These are phyloP conservation scores for Acromyrmex heyeri DNA, from an alignment of 1,140 invertebrate genomes.

Conservation along the genomic window DNA sequence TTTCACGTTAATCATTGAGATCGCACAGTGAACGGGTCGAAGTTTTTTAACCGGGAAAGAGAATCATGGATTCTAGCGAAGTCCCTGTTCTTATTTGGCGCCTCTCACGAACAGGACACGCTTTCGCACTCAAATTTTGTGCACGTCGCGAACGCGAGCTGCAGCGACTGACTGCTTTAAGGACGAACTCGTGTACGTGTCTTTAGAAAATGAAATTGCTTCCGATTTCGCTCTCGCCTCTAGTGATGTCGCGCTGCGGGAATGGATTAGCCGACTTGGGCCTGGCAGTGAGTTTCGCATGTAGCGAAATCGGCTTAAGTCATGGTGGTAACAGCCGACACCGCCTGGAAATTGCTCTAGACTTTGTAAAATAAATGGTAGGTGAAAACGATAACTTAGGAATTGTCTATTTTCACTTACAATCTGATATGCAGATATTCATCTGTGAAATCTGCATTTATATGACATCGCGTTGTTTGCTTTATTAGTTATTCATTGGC, in stretches of 20 bases:
- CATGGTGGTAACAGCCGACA: not conserved
- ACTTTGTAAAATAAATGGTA: slow-evolving; percentile 43
- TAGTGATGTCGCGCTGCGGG: slow-evolving; percentile 39
- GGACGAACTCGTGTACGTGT: slow-evolving; percentile 60
- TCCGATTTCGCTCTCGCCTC: slow-evolving; percentile 55
- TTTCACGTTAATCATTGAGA: slow-evolving; percentile 14
- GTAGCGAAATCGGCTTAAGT: slow-evolving; percentile 56
- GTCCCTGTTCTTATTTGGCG: slow-evolving; percentile 50
- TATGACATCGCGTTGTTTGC: slow-evolving; percentile 2
- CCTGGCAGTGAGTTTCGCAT: slow-evolving; percentile 47
- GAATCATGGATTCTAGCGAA: slow-evolving; percentile 24
- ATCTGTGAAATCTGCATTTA: slow-evolving; percentile 38
- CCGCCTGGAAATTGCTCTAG: slow-evolving; percentile 31
- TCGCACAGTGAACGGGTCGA: slow-evolving; percentile 10
- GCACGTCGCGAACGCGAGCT: slow-evolving; percentile 38
- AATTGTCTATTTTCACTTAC: slow-evolving; percentile 13
- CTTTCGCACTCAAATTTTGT: slow-evolving; percentile 59
- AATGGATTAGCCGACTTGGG: slow-evolving; percentile 43
- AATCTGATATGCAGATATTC: slow-evolving; percentile 37
- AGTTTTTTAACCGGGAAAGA: slow-evolving; percentile 4
- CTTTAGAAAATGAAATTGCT: slow-evolving; percentile 65
- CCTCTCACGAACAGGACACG: slow-evolving; percentile 40
- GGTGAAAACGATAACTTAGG: slow-evolving; percentile 33
- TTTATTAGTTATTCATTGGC: slow-evolving; percentile 47
- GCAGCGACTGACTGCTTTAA: slow-evolving; percentile 31